Conservation (phyloP, 2,888 invertebrate genomes). For the Heliconius cydno region DNA sequence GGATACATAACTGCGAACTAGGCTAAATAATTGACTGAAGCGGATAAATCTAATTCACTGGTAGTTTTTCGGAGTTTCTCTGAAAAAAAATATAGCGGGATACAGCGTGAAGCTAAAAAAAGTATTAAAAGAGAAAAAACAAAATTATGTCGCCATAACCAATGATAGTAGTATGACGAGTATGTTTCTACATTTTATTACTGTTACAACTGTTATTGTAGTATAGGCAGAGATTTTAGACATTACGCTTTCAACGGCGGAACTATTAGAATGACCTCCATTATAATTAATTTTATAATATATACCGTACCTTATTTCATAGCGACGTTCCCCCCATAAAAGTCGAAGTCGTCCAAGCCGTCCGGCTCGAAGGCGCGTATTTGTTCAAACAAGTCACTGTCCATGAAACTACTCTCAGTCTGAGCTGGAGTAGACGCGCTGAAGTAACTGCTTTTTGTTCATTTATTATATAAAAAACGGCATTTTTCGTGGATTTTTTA, state of each 20-base stretch:
- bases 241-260: too few species aligned
- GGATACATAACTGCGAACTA: slow-evolving; percentile 31
- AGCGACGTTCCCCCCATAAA: slow-evolving; percentile 66
- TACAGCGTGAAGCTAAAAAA: too few species aligned
- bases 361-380: slow-evolving; percentile 74
- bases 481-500: not conserved
- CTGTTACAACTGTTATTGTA: too few species aligned
- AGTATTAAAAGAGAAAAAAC: too few species aligned
- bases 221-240: too few species aligned
- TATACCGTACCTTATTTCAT: slow-evolving; percentile 67
- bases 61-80: slow-evolving; percentile 26
- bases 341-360: slow-evolving; percentile 71
- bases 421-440: slow-evolving; percentile 71
- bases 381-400: slow-evolving; percentile 75
- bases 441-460: slow-evolving; percentile 63
- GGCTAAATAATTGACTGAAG: slow-evolving; percentile 45
- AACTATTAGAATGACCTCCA: too few species aligned
- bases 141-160: too few species aligned
- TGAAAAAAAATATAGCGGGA: slow-evolving; percentile 19
- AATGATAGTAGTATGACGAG: too few species aligned
- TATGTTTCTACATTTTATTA: too few species aligned
- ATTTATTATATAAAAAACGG: slow-evolving; percentile 23
- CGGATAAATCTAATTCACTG: slow-evolving; percentile 36
- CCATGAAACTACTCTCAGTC: slow-evolving; percentile 70
- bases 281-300: not conserved